Conservation (phyloP, 2,888 invertebrate genomes). For the Willowsia nigromaculata region DNA sequence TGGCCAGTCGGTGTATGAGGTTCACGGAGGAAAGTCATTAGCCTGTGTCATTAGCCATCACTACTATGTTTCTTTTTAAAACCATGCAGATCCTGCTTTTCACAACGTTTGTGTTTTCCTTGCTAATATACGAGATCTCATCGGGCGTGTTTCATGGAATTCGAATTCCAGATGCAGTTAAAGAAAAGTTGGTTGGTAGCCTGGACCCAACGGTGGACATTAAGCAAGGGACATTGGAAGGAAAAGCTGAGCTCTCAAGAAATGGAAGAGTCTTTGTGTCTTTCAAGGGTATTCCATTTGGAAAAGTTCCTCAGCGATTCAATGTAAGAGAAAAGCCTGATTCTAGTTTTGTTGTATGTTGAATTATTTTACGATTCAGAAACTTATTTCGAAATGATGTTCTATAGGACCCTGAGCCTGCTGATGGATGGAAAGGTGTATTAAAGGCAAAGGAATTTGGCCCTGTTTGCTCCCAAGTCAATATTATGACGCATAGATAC, state of each 20-base stretch:
- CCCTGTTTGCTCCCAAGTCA: conserved; percentile 70
- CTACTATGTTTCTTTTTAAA: not conserved
- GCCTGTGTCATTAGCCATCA: too few relatives aligned
- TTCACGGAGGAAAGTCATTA: not conserved
- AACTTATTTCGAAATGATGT: not conserved
- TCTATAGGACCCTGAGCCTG: conserved; percentile 58
- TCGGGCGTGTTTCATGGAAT: conserved; percentile 19
- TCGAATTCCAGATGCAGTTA: not conserved
- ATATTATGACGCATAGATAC: conserved; percentile 34
- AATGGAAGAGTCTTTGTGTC: conserved; percentile 36
- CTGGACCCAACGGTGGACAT: conserved; percentile 28
- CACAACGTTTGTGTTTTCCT: not conserved
- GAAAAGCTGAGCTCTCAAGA: conserved; percentile 34
- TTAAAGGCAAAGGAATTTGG: conserved; percentile 65
- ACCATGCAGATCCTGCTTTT: not conserved
- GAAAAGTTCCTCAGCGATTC: conserved; percentile 48
- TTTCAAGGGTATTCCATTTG: conserved; percentile 54
- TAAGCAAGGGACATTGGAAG: conserved; percentile 40
- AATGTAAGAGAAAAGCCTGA: conserved; percentile 2
- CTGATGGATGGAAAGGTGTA: conserved; percentile 71
- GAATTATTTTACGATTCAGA: not conserved
- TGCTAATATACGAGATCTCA: not conserved
- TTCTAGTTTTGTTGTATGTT: not conserved
- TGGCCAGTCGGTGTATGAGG: not conserved
- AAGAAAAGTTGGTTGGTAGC: not conserved